Evolutionary conservation across 1,140 invertebrate genomes (phyloP), one percentile per base, ranked within the genome.

Genomic region (Eciton burchellii): DNA sequence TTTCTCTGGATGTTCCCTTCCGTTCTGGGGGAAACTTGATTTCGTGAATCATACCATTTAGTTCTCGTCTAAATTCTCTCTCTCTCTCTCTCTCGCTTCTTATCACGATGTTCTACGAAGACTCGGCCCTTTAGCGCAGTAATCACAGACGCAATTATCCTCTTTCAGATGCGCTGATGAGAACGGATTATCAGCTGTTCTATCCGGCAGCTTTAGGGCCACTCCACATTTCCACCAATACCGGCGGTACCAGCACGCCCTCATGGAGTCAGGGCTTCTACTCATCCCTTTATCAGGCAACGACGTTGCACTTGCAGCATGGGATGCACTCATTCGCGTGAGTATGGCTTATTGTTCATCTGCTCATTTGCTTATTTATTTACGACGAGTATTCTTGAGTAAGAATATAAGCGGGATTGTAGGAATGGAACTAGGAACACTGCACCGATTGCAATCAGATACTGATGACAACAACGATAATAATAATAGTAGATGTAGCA

Each of bases 131-230:
- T n/a, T n/a, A 35, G 49, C 8, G 4, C 29, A 4, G 1, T 21
- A 26, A 62, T 3, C 24, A 1, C 49, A 35, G 3, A 12, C 45
- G 47, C 9, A 68, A 68, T 70, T 65, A 0, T 29, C 62, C 56
- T 62, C 62, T 59, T 68, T 71, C 81, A 94, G 93, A 93, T 59
- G 83, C 93, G 11, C 84, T 94, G 26, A 91, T 93, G 89, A 90
- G 93, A 84, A 92, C 93, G 57, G 93, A 94, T 73, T 94, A 94
- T 82, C 93, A 94, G 71, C 86, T 94, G 57, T 93, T 94, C 65
- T 94, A 94, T 82, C 93, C 93, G 12, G 90, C 92, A 45, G 84
- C 91, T 16, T 84, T 94, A 41, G 93, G 93, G 35, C 93, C 93
- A 3, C 41, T 94, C 41, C 91, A 93, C 59, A 91, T 93, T 9